Conservation (phyloP, 2,888 invertebrate genomes). For the Cotesia congregata region DNA sequence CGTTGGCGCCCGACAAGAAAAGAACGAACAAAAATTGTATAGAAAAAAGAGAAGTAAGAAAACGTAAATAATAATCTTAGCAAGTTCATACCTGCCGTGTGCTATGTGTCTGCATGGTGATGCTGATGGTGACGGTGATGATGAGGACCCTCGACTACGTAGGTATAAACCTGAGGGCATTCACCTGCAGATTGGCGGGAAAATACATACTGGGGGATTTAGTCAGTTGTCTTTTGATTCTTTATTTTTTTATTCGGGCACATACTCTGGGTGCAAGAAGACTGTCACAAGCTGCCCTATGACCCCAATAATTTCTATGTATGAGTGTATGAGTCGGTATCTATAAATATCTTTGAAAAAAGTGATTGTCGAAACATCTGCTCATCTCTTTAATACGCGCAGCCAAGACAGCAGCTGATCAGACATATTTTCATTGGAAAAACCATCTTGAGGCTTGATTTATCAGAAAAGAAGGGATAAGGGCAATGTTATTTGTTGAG, state of each 20-base stretch:
- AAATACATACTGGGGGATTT: slow-evolving; percentile 12
- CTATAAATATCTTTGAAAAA: background rate
- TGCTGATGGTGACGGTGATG: background rate
- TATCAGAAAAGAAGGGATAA: background rate
- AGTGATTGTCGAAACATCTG: background rate
- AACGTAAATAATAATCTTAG: slow-evolving; percentile 25
- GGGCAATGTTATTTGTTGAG: background rate
- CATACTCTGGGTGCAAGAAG: background rate
- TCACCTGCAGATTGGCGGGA: slow-evolving; percentile 46
- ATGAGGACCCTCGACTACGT: slow-evolving; percentile 14
- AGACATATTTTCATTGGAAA: background rate
- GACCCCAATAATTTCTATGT: background rate
- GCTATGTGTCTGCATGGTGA: background rate
- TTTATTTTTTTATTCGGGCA: slow-evolving; percentile 4
- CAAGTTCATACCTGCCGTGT: slow-evolving; percentile 41
- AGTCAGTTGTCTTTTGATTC: slow-evolving; percentile 28
- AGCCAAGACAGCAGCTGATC: background rate
- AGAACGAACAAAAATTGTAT: slow-evolving; percentile 21
- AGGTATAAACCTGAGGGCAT: slow-evolving; percentile 40
- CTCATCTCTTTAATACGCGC: background rate
- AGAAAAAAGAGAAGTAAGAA: background rate
- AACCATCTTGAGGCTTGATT: slow-evolving; percentile 2
- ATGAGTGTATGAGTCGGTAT: background rate
- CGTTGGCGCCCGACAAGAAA: slow-evolving; percentile 26
- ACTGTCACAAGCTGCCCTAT: background rate